These are phyloP conservation scores for Graptemys geographica DNA, from an alignment of 2,797 vertebrate genomes.

Conservation along the genomic window DNA sequence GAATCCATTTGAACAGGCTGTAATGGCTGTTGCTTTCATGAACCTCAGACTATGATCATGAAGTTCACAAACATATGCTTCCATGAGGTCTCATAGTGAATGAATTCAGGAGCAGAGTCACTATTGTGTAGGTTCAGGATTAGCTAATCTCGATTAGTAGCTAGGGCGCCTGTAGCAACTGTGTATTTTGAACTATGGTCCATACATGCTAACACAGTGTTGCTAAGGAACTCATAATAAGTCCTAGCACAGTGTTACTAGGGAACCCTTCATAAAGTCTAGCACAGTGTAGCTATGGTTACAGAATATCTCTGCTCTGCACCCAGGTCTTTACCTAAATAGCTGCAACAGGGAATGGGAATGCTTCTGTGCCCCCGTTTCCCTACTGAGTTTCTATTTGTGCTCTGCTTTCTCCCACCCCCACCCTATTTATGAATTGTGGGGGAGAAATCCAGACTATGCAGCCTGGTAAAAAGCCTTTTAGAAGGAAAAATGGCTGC, in stretches of 20 bases:
- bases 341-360: not conserved
- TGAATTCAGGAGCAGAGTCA: not conserved
- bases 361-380: not conserved
- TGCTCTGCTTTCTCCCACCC: not conserved
- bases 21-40: not conserved
- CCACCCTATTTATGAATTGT: not conserved
- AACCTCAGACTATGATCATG: not conserved
- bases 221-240: not conserved
- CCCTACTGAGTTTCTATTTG: not conserved
- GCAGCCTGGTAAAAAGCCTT: not conserved
- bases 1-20: not conserved
- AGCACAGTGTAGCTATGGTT: not conserved
- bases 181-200: not conserved
- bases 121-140: not conserved
- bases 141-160: not conserved
- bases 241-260: not conserved
- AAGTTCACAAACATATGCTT: not conserved
- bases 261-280: not conserved
- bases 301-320: not conserved
- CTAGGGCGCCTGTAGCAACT: not conserved
- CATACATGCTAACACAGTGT: not conserved
- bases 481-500: not conserved
- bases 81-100: not conserved
- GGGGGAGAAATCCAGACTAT: not conserved
- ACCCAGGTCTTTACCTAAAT: accelerated